A percentile compares a stretch with the other conserved stretches of the same genome.
Conservation (phyloP, 2,888 invertebrate genomes). For the Dinocampus coccinellae region DNA sequence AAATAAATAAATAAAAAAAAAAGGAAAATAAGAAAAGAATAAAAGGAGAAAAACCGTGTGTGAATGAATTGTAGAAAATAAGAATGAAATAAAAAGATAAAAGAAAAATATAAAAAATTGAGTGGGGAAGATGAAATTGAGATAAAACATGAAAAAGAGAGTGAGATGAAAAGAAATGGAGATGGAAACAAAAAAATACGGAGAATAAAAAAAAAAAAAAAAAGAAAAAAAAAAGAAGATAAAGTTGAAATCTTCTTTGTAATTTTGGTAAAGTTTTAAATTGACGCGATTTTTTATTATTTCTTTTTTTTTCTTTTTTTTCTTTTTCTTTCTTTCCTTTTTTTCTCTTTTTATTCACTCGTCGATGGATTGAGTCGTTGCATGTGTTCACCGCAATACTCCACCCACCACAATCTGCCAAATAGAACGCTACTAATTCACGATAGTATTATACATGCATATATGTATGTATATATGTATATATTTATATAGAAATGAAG, state of each 20-base stretch:
- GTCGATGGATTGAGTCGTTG: conserved; percentile 17
- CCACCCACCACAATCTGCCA: conserved; percentile 3
- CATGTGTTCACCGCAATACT: not conserved
- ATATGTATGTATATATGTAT: not conserved
- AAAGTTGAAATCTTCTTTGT: conserved; percentile 20
- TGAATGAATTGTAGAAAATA: too few species aligned
- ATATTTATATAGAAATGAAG: not conserved
- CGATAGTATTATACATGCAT: not conserved
- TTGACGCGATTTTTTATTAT: conserved; percentile 7
- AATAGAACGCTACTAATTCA: conserved; percentile 12
- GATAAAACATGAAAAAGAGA: too few species aligned
- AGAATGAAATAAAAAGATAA: too few species aligned
- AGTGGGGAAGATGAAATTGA: too few species aligned
- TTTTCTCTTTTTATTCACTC: not conserved
- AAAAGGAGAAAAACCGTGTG: too few species aligned
- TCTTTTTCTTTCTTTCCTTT: not conserved
- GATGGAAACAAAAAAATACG: too few species aligned
- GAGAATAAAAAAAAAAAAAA: conserved; percentile 3
- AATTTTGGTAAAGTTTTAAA: not conserved
- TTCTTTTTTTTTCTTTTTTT: not conserved
- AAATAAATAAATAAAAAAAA: too few species aligned
- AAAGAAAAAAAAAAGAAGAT: conserved; percentile 1
- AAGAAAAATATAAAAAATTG: too few species aligned
- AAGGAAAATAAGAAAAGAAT: too few species aligned
- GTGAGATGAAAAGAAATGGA: too few species aligned